These are phyloP conservation scores for Tragopan temminckii DNA, from an alignment of 2,797 vertebrate species.

Conservation along the genomic window DNA sequence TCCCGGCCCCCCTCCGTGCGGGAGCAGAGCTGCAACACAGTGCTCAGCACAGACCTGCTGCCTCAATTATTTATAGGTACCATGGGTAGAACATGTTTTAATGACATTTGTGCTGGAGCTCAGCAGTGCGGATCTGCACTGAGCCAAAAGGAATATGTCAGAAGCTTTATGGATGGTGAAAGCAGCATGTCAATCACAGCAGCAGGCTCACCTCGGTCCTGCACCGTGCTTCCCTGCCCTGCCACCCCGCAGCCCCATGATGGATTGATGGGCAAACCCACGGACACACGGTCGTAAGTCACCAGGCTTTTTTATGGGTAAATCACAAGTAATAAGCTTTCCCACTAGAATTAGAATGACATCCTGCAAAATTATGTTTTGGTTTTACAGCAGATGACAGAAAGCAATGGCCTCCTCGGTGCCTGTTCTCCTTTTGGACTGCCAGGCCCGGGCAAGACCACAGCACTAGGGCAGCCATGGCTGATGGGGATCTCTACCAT, in stretches of 20 bases:
- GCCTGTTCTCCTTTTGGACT: neutral
- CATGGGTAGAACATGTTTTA: constrained; percentile 60
- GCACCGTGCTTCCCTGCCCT: neutral
- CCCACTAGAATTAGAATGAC: constrained; percentile 65
- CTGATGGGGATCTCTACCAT: neutral
- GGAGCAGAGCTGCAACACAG: constrained; percentile 9
- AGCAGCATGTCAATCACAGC: constrained; percentile 28
- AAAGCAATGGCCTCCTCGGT: neutral
- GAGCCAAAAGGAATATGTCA: constrained; percentile 55
- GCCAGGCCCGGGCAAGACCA: neutral
- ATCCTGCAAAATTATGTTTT: constrained; percentile 65
- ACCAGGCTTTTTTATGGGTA: constrained; percentile 35
- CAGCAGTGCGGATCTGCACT: neutral
- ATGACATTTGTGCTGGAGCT: constrained; percentile 52
- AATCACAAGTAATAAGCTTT: constrained; percentile 72
- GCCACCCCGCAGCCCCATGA: neutral
- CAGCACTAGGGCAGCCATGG: neutral
- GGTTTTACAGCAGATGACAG: constrained; percentile 10
- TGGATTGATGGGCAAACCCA: constrained; percentile 32
- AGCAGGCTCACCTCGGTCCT: neutral
- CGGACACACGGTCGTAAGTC: neutral
- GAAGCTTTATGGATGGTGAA: constrained; percentile 3
- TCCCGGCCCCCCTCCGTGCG: neutral
- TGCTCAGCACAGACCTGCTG: constrained; percentile 36
- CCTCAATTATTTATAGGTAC: constrained; percentile 72